Conservation (phyloP, 2,113 vertebrate species). For the Pelecanus crispus region DNA sequence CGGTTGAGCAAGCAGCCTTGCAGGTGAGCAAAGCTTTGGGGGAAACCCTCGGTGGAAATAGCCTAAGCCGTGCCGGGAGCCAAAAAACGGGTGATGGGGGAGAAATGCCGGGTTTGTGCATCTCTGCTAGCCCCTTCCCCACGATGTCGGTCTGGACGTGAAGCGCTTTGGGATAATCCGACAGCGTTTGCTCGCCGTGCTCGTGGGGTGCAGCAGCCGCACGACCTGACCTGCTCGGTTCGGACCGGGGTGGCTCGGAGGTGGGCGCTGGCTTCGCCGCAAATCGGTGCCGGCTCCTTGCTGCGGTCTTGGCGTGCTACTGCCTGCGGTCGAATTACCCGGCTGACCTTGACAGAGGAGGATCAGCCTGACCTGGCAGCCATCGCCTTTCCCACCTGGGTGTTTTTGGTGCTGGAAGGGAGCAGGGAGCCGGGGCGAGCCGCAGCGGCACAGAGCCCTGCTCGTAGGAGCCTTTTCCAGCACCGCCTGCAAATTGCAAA, state of each 20-base stretch:
- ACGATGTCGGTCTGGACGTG: fast-evolving
- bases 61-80: not conserved
- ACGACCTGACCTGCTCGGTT: fast-evolving
- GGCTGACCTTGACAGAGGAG: not conserved
- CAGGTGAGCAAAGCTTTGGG: not conserved
- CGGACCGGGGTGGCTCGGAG: not conserved
- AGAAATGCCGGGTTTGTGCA: fast-evolving
- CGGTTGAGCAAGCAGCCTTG: fast-evolving
- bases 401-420: too few relatives aligned
- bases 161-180: not conserved
- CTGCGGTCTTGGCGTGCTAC: fast-evolving
- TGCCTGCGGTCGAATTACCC: fast-evolving
- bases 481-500: not conserved
- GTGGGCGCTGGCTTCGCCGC: not conserved
- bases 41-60: not conserved
- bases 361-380: not conserved
- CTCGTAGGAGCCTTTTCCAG: not conserved
- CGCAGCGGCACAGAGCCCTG: not conserved
- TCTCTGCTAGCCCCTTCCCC: not conserved
- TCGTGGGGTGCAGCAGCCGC: not conserved
- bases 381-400: fast-evolving
- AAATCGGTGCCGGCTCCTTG: not conserved
- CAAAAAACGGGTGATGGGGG: not conserved
- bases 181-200: fast-evolving
- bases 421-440: not conserved